Conservation (phyloP, 2,888 invertebrate genomes). For the Nomada fabriciana region DNA sequence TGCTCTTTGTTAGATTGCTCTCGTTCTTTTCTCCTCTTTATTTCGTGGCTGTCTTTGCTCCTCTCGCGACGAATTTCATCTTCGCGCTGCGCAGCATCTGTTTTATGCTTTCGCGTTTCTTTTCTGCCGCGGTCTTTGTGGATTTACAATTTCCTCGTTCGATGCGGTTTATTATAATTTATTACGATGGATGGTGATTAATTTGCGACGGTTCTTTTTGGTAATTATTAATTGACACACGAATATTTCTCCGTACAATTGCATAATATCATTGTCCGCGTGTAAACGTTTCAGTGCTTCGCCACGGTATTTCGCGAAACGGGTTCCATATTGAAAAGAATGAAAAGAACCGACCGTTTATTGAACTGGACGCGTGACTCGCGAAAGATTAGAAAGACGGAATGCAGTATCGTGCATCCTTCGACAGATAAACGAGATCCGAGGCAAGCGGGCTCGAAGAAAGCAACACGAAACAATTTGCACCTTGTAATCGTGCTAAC, state of each 20-base stretch:
- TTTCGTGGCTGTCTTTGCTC: not conserved
- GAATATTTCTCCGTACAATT: too few relatives aligned
- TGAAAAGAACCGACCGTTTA: not conserved
- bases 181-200: too few relatives aligned
- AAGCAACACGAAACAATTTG: conserved; percentile 42
- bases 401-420: not conserved
- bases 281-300: not conserved
- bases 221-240: too few relatives aligned
- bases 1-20: not conserved
- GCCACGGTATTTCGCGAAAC: not conserved
- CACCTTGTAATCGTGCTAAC: conserved; percentile 52
- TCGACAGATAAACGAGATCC: not conserved
- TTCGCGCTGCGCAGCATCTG: too few relatives aligned
- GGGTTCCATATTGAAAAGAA: not conserved
- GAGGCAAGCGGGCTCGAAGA: not conserved
- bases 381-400: too few relatives aligned
- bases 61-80: too few relatives aligned
- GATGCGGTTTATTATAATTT: too few relatives aligned
- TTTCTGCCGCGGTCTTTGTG: too few relatives aligned
- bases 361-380: conserved; percentile 3
- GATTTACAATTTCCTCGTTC: too few relatives aligned
- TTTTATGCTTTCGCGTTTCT: too few relatives aligned
- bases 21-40: not conserved
- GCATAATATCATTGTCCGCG: not conserved
- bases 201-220: too few relatives aligned